Base-by-base conservation (phyloP, 2,113 vertebrate species). In the Girardinichthys multiradiatus region DNA sequence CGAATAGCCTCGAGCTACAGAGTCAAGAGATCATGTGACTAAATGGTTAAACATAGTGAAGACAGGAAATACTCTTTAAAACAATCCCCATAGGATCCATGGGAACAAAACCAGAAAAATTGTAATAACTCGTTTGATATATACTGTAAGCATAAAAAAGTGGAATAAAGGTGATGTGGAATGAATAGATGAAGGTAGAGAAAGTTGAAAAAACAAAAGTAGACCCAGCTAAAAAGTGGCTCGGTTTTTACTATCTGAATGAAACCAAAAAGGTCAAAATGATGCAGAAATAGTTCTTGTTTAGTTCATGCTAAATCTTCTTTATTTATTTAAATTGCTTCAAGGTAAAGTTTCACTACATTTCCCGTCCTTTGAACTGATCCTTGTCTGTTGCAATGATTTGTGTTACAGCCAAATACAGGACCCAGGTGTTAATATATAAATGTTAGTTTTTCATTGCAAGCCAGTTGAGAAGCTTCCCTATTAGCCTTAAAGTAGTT, bases 1-100 rank as follows among this genome's bases (percentile, higher is more conserved):
- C 57, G 94, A 92, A 93, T 95, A 96, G 92, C 96, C 96, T 90
- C 95, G 95, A 91, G 94, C 97, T 98, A 87, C 72, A 19, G 58
- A 79, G 58, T 64, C 24, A 26, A 24, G 37, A 83, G 78, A 75
- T 87, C 80, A 85, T 82, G 86, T 85, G 83, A 87, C 84, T 42
- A 21, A 77, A 78, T 69, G 75, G 76, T 79, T 68, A 72, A 84
- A 79, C 39, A 35, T 58, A 65, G 31, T 33, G 42, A 26, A 0
- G 21, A n/a, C 33, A 65, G 54, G 72, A 64, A n/a, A 69, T 68
- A 45, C 0, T 26, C 31, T 68, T 64, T 60, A n/a, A 57, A 67
- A 74, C 76, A 60, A 6, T n/a, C 48, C 73, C 77, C 57, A 14
- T 77, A 85, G 83, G 80, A 79, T 79, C 64, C 72, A 12, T 31